Evolutionary conservation across 2,888 invertebrate genomes (phyloP), one percentile per base, ranked within the genome.

Genomic region (Gryllus longicercus): DNA sequence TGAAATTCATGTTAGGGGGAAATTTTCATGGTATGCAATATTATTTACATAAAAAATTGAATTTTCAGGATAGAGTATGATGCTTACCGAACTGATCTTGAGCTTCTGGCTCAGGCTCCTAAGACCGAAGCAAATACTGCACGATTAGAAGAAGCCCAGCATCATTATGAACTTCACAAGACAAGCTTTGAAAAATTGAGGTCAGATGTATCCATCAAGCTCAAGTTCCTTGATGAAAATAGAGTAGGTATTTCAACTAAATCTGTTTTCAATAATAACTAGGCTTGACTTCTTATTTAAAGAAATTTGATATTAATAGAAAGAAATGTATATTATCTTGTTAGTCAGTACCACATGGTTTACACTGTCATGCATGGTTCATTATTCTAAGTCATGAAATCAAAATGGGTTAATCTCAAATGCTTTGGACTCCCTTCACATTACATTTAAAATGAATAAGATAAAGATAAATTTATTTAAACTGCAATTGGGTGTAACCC

Each of bases 201-300:
- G 79, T 93, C 94, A 81, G 99, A 99, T 89, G 97, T 98, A 82
- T 93, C 95, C 79, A 94, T 99, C 85, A 99, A 99, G 89, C 92
- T 99, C 88, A 94, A 96, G 87, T 95, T 99, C 88, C 90, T 99
- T 84, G 97, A 99, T 88, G 99, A 99, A 89, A 99, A 99, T 89
- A 92, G 97, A 90, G 97, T 97, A 88, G 88, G 88, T 84, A 79
- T 75, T 75, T 75, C 25, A 76, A 78, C 51, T 76, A 5, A 38
- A 38, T 38, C 38, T 38, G 38, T 38, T 38, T 38, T 38, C 8
- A 38, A 38, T 38, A 38, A 8, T 38, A 38, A 38, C 8, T 38
- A 38, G 8, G 38, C 38, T 1, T 38, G 8, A 38, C 8, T 38
- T 38, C 8, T 38, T 38, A 38, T 38, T 38, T 38, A 5, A 8